A percentile compares a stretch with the other conserved stretches of the same genome.
Conservation (phyloP, 2,888 invertebrate genomes). For the Eilema griseolum region DNA sequence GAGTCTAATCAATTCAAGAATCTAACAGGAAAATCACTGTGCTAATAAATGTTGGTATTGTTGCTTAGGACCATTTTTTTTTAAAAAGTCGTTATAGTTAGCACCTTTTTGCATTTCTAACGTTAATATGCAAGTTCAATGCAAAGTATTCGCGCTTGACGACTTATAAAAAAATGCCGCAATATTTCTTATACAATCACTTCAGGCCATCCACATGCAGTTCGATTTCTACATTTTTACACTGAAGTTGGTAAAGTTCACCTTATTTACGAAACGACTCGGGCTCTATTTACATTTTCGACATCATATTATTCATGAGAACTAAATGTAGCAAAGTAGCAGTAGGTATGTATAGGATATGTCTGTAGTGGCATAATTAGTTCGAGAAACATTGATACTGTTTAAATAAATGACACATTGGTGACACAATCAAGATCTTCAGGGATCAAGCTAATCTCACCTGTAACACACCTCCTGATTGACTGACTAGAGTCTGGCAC, state of each 20-base stretch:
- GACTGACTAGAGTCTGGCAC: too few relatives aligned
- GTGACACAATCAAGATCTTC: too few relatives aligned
- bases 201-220: conserved; percentile 3
- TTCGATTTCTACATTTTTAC: conserved; percentile 27
- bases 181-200: conserved; percentile 1
- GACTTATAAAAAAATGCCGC: neutral
- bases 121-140: neutral
- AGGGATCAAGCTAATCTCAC: too few relatives aligned
- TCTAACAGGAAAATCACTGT: neutral
- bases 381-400: neutral
- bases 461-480: too few relatives aligned
- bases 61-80: neutral
- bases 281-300: neutral
- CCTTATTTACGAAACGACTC: neutral
- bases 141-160: neutral
- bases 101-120: neutral
- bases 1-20: too few relatives aligned
- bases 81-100: neutral
- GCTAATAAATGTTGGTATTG: neutral
- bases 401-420: too few relatives aligned
- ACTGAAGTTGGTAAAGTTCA: neutral
- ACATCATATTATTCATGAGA: conserved; percentile 3
- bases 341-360: neutral
- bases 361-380: neutral
- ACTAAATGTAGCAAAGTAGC: neutral